These are phyloP conservation scores for Vulpes vulpes DNA, from an alignment of 2,113 vertebrate species.

Conservation along the genomic window DNA sequence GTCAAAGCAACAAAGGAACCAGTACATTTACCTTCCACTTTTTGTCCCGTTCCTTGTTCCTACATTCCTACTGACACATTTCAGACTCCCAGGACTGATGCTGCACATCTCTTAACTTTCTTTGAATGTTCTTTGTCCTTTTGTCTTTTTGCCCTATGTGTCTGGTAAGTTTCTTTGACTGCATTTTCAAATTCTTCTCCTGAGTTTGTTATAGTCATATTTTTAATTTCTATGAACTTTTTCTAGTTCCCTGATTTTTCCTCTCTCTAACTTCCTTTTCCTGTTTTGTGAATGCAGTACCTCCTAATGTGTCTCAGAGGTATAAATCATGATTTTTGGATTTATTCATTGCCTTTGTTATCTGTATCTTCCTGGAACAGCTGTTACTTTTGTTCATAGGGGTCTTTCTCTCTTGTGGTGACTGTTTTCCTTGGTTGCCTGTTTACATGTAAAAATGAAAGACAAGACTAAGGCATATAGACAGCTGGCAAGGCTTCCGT, in stretches of 20 bases:
- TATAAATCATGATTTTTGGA: background rate
- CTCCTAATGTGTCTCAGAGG: background rate
- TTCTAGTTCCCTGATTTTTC: background rate
- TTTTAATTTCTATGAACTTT: background rate
- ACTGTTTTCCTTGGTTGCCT: background rate
- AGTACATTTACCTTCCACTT: too few species aligned
- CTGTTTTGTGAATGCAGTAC: background rate
- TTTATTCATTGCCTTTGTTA: background rate
- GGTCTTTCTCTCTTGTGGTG: background rate
- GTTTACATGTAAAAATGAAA: background rate
- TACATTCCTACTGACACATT: background rate
- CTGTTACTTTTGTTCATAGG: background rate
- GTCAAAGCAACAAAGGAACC: background rate
- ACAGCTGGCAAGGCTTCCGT: background rate
- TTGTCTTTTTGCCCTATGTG: background rate
- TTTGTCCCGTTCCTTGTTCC: background rate
- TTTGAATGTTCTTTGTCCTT: background rate
- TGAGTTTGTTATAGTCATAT: background rate
- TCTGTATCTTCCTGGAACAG: background rate
- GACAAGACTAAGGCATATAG: background rate
- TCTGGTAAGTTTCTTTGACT: background rate
- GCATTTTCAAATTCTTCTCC: background rate
- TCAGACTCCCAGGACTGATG: background rate
- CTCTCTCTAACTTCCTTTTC: background rate
- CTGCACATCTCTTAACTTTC: background rate